Conservation (phyloP, 2,113 vertebrate genomes). For the Bolborhynchus lineola region DNA sequence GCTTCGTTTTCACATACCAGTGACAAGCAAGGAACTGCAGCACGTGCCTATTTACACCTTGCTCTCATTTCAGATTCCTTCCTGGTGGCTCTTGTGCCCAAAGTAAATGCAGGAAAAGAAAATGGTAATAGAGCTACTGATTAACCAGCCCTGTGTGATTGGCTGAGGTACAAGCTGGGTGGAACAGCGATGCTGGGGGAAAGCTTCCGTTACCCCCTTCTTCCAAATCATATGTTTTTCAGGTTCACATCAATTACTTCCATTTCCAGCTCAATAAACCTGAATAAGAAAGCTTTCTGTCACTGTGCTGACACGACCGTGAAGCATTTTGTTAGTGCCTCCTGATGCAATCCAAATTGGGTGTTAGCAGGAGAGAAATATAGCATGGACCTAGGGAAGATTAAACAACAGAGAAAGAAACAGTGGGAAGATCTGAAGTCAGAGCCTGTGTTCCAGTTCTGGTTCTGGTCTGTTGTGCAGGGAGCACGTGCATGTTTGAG, state of each 20-base stretch:
- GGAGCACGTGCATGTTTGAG: background rate
- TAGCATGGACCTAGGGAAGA: background rate
- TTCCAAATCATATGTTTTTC: constrained; percentile 22
- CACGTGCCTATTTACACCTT: background rate
- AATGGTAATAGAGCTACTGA: constrained; percentile 2
- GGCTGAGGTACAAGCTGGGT: background rate
- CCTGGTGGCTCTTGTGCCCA: background rate
- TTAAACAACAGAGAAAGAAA: background rate
- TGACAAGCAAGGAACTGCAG: background rate
- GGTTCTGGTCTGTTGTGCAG: background rate
- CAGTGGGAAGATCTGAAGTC: background rate
- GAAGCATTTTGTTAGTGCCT: background rate
- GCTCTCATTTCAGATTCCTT: background rate
- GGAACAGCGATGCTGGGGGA: background rate
- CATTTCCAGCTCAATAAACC: constrained; percentile 36
- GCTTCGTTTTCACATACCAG: background rate
- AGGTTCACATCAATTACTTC: constrained; percentile 49
- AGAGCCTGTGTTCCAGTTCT: background rate
- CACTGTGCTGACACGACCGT: constrained; percentile 18
- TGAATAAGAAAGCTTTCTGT: constrained; percentile 18
- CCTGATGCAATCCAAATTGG: background rate
- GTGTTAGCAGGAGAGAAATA: constrained; percentile 16
- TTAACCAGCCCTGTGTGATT: background rate
- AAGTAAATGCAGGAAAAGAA: background rate
- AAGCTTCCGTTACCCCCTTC: background rate